Percentiles rank a stretch among this genome's conserved stretches.
These are phyloP conservation scores for Ceratina japonica DNA, from an alignment of 1,140 invertebrate genomes.

Conservation along the genomic window DNA sequence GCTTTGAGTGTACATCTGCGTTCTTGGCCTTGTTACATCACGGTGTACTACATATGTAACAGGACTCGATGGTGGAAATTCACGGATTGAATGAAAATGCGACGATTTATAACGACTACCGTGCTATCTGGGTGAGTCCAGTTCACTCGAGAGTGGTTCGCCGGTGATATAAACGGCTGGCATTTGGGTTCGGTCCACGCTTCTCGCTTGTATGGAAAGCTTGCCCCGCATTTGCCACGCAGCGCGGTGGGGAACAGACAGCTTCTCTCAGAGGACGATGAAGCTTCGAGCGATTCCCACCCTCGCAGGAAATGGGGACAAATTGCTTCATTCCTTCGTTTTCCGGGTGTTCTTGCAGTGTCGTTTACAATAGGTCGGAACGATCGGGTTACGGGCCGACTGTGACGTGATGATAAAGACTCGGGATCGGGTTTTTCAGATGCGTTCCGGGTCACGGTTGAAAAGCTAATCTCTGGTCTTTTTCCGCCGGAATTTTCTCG, in stretches of 20 bases:
- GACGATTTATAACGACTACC: too few species aligned
- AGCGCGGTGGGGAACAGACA: not conserved
- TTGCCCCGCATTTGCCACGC: not conserved
- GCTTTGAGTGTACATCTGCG: too few species aligned
- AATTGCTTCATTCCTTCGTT: slow-evolving; percentile 4
- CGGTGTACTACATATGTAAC: too few species aligned
- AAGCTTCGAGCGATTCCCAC: not conserved
- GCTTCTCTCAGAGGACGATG: not conserved
- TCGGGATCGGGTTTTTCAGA: not conserved
- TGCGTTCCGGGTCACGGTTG: slow-evolving; percentile 10
- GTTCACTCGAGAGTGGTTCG: too few species aligned
- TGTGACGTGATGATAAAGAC: slow-evolving; percentile 23
- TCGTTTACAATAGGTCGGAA: slow-evolving; percentile 3
- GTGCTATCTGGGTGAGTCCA: too few species aligned
- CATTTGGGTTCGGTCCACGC: too few species aligned
- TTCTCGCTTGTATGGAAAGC: too few species aligned
- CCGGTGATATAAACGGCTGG: too few species aligned
- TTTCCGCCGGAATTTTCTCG: not conserved
- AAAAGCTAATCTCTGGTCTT: slow-evolving; percentile 16
- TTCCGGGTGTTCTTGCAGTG: slow-evolving; percentile 3
- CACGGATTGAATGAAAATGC: too few species aligned
- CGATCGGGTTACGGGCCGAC: slow-evolving; percentile 18
- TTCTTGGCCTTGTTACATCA: too few species aligned
- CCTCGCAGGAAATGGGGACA: slow-evolving; percentile 2
- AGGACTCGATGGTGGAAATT: too few species aligned